A percentile compares a stretch with the other conserved stretches of the same genome.
Conservation (phyloP, 1,140 invertebrate species). For the Brachionus koreanus region DNA sequence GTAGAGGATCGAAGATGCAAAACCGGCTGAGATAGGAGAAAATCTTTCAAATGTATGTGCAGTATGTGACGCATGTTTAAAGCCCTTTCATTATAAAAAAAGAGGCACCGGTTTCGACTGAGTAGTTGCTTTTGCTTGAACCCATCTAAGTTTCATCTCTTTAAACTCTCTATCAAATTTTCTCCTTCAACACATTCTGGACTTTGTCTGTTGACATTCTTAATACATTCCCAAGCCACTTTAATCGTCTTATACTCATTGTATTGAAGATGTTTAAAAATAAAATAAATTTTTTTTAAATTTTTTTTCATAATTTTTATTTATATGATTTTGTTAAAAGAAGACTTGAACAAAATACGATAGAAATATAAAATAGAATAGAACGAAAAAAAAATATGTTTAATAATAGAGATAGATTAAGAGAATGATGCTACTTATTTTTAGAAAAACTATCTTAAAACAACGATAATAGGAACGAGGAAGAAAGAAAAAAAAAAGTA, state of each 20-base stretch:
- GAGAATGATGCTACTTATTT: slow-evolving; percentile 15
- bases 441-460: background rate
- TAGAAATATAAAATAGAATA: background rate
- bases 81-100: background rate
- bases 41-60: background rate
- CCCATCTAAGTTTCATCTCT: no score
- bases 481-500: background rate
- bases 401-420: background rate
- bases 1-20: no score
- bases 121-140: no score
- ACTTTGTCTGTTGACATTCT: no score
- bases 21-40: no score
- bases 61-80: background rate
- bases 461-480: background rate
- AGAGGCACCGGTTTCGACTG: no score
- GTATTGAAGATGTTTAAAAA: no score
- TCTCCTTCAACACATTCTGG: no score
- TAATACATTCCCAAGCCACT: no score
- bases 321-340: background rate
- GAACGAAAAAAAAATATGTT: background rate
- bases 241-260: no score
- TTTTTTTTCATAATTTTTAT: background rate
- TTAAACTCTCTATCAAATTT: no score
- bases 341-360: slow-evolving; percentile 13
- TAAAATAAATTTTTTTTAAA: background rate